A percentile compares a stretch with the other conserved stretches of the same genome.
These are phyloP conservation scores for Pogonophryne albipinna DNA, from an alignment of 2,797 vertebrate genomes.

Conservation along the genomic window DNA sequence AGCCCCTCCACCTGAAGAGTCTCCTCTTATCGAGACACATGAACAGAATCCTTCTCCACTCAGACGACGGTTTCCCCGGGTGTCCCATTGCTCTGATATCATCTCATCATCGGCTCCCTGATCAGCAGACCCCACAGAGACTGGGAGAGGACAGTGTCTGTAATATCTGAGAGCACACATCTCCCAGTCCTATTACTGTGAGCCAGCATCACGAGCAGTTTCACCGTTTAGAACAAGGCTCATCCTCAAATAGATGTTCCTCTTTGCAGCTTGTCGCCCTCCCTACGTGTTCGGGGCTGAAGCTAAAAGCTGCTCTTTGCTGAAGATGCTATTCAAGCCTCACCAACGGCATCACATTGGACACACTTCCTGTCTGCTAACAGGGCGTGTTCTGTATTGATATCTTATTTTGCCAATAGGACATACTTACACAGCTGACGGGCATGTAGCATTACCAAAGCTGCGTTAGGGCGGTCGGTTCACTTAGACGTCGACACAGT, in stretches of 20 bases:
- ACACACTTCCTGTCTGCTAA: too few species aligned
- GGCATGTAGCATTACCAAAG: too few species aligned
- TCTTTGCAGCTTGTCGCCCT: conserved; percentile 36
- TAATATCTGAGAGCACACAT: conserved; percentile 21
- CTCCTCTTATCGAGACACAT: not conserved
- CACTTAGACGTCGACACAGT: too few species aligned
- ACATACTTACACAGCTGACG: too few species aligned
- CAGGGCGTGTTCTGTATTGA: too few species aligned
- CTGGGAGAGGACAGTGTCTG: conserved; percentile 15
- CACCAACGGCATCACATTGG: too few species aligned
- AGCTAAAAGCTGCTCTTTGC: too few species aligned
- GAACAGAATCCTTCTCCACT: not conserved
- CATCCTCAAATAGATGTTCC: conserved; percentile 16
- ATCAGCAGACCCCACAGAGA: conserved; percentile 49
- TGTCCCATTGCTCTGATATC: conserved; percentile 49
- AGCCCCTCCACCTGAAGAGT: too few species aligned
- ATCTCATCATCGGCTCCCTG: conserved; percentile 63
- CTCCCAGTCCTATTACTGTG: conserved; percentile 15
- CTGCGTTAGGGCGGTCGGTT: too few species aligned
- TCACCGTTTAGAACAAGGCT: conserved; percentile 14
- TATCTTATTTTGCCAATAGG: too few species aligned
- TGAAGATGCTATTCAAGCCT: too few species aligned
- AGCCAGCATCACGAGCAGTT: conserved; percentile 36
- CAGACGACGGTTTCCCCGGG: not conserved
- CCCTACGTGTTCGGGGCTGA: not conserved